Evolutionary conservation across 2,797 vertebrate species (phyloP).

Genomic region (Chromis chromis): DNA sequence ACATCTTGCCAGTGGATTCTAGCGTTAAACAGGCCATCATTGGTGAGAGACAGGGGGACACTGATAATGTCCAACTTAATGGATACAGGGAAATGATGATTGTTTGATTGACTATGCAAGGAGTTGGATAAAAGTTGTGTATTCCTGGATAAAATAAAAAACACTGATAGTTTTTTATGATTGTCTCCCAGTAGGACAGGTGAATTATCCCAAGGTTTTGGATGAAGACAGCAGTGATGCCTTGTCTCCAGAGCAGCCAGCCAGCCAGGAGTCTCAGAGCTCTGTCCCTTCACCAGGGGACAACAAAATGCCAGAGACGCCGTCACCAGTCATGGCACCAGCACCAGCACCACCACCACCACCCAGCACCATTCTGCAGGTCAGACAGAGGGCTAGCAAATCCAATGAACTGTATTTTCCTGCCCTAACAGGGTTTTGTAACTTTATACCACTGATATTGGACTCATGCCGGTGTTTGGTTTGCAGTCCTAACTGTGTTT

Average conservation of each 20-base stretch:
- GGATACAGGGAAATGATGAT: not conserved
- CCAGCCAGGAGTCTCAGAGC: constrained; percentile 94
- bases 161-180: not conserved
- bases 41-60: constrained; percentile 80
- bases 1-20: constrained; percentile 96
- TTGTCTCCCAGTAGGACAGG: constrained; percentile 86
- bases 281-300: constrained; percentile 92
- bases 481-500: not conserved
- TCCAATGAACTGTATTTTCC: not conserved
- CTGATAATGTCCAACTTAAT: not conserved
- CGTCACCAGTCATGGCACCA: constrained; percentile 69
- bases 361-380: constrained; percentile 86
- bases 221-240: constrained; percentile 97
- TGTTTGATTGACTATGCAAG: not conserved
- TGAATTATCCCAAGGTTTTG: constrained; percentile 90
- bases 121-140: no score
- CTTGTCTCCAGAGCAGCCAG: constrained; percentile 95
- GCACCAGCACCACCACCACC: constrained; percentile 62
- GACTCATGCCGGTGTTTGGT: not conserved
- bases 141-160: not conserved
- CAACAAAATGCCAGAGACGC: constrained; percentile 84
- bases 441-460: not conserved
- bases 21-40: constrained; percentile 96
- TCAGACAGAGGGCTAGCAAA: constrained; percentile 60
- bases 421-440: not conserved